A percentile compares a stretch with the other conserved stretches of the same genome.
Conservation (phyloP, 2,888 invertebrate species). For the Omphaloscelis lunosa region DNA sequence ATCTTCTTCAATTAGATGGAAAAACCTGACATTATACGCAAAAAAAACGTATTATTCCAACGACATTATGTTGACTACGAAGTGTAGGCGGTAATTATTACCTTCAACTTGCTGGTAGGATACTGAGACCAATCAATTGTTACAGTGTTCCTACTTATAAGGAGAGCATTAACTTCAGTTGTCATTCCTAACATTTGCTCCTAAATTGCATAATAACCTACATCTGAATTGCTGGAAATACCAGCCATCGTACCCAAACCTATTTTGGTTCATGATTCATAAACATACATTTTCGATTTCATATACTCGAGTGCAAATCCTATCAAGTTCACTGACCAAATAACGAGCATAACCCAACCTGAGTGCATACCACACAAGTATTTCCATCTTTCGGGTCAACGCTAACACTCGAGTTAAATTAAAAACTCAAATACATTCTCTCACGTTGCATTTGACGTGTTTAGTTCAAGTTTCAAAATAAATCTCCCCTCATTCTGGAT, state of each 20-base stretch:
- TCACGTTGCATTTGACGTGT: conserved; percentile 75
- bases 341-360: conserved; percentile 67
- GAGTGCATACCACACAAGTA: conserved; percentile 46
- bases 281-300: conserved; percentile 67
- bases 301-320: conserved; percentile 72
- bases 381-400: conserved; percentile 55
- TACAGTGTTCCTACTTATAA: conserved; percentile 52
- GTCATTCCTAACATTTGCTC: conserved; percentile 40
- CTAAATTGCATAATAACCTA: conserved; percentile 58
- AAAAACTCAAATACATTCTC: conserved; percentile 70
- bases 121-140: conserved; percentile 60
- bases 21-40: conserved; percentile 52
- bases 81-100: conserved; percentile 76
- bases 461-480: conserved; percentile 83
- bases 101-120: conserved; percentile 65
- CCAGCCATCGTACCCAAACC: conserved; percentile 58
- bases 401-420: conserved; percentile 58
- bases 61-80: conserved; percentile 56
- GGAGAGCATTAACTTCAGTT: conserved; percentile 55
- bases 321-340: conserved; percentile 78
- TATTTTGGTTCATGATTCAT: conserved; percentile 76
- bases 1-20: conserved; percentile 60
- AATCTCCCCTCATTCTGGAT: conserved; percentile 82
- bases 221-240: conserved; percentile 54
- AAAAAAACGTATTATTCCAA: conserved; percentile 58